A percentile compares a stretch with the other conserved stretches of the same genome.
Conservation (phyloP, 2,888 invertebrate species). For the Polydrusus pterygomalis region DNA sequence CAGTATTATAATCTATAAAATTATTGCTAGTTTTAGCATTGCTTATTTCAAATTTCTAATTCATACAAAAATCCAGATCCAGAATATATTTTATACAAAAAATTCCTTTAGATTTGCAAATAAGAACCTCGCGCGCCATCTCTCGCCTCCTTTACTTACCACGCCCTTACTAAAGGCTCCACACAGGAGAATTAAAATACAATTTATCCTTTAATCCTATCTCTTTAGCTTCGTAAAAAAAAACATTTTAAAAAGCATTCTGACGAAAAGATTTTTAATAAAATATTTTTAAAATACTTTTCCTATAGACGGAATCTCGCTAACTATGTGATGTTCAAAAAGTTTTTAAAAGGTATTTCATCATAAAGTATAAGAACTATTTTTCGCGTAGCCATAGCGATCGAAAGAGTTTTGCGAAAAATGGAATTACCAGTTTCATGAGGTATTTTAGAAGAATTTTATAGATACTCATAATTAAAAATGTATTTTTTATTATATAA, state of each 20-base stretch:
- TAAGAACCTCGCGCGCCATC: conserved; percentile 25
- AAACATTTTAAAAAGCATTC: conserved; percentile 14
- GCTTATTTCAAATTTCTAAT: no score
- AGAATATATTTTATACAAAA: background rate
- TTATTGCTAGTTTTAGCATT: no score
- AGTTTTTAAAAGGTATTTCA: conserved; percentile 49
- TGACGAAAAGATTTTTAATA: conserved; percentile 38
- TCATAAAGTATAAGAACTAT: conserved; percentile 46
- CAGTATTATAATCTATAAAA: no score
- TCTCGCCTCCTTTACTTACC: conserved; percentile 7
- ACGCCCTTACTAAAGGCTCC: background rate
- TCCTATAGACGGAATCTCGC: conserved; percentile 15
- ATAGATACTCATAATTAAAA: conserved; percentile 34
- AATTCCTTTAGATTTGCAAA: background rate
- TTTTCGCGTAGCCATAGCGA: conserved; percentile 36
- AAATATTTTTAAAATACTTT: conserved; percentile 46
- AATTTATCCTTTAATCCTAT: conserved; percentile 13
- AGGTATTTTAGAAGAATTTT: conserved; percentile 49
- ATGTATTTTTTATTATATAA: conserved; percentile 20
- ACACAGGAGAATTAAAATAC: conserved; percentile 24
- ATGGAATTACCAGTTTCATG: conserved; percentile 27
- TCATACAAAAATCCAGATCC: no score
- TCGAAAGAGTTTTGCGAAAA: conserved; percentile 31
- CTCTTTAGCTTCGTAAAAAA: conserved; percentile 9
- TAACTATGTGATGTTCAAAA: conserved; percentile 51